Conservation (phyloP, 2,113 vertebrate genomes). For the Tachysurus fulvidraco region DNA sequence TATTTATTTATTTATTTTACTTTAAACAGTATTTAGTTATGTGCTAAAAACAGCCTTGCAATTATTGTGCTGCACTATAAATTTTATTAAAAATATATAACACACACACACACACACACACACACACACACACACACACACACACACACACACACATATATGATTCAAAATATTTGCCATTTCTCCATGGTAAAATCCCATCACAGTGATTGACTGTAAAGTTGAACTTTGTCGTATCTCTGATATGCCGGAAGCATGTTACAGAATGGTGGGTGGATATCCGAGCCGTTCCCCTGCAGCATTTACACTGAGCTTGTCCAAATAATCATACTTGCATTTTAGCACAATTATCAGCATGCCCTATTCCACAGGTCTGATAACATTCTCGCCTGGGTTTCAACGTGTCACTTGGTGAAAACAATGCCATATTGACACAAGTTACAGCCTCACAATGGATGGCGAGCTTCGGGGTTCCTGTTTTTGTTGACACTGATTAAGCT, state of each 20-base stretch:
- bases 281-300: slow-evolving; percentile 55
- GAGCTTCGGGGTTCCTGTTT: slow-evolving; percentile 81
- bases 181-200: not conserved
- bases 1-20: not conserved
- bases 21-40: not conserved
- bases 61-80: not conserved
- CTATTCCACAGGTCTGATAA: slow-evolving; percentile 85
- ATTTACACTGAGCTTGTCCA: slow-evolving; percentile 74
- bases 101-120: too few relatives aligned
- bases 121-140: too few relatives aligned
- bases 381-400: slow-evolving; percentile 82
- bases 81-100: not conserved
- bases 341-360: slow-evolving; percentile 78
- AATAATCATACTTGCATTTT: slow-evolving; percentile 82
- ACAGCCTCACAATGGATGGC: slow-evolving; percentile 80
- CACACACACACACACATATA: not conserved
- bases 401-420: slow-evolving; percentile 83
- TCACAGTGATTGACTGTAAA: not conserved
- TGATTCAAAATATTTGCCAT: not conserved
- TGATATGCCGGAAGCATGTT: slow-evolving; percentile 22
- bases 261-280: slow-evolving; percentile 49
- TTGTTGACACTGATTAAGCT: slow-evolving; percentile 81
- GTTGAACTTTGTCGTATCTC: not conserved
- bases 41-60: not conserved
- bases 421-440: slow-evolving; percentile 83